Base-by-base conservation (phyloP, 2,113 vertebrate species). In the Halcyon senegalensis region DNA sequence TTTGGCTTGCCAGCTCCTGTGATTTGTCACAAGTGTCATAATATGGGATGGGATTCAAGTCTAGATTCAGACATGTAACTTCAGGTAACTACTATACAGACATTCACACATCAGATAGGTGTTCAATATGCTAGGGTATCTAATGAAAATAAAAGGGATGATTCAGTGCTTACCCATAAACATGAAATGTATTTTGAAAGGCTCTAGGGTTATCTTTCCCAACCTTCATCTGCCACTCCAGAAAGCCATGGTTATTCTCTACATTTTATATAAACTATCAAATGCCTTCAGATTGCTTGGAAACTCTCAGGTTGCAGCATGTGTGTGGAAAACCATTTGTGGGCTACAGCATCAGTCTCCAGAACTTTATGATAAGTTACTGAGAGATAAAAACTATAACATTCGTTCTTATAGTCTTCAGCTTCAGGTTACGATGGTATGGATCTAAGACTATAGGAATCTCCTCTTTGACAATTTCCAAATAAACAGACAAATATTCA, bases 91-190 rank as follows among this genome's bases (percentile, higher is more conserved):
- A 67, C 15, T 35, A 17, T 58, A 62, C 2, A 37, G 58, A 51
- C 16, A 53, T 41, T 67, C 27, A 33, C 8, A 35, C 0, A 0
- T 51, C 46, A 33, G 4, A 5, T 44, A 67, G 4, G 11, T 43
- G 41, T 67, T 93, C 80, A 39, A 41, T 13, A 6, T 62, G 17
- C 33, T 7, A 35, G 3, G 3, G 1, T 48, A 35, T 55, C 11
- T 67, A 77, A 53, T 30, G 19, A 73, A 77, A 88, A 53, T 41
- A 53, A 6, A 5, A 33, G 5, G 5, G 9, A 9, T 69, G 27
- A 76, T 76, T 67, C 58, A 46, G 21, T 46, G 25, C 10, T 72
- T 33, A 56, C 13, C 6, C 11, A 37, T 48, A 67, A 60, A 39
- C 4, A 67, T 9, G 9, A 51, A 55, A n/a, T 1, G 6, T 6